Conservation (phyloP, 1,140 invertebrate genomes). For the Centruroides vittatus region DNA sequence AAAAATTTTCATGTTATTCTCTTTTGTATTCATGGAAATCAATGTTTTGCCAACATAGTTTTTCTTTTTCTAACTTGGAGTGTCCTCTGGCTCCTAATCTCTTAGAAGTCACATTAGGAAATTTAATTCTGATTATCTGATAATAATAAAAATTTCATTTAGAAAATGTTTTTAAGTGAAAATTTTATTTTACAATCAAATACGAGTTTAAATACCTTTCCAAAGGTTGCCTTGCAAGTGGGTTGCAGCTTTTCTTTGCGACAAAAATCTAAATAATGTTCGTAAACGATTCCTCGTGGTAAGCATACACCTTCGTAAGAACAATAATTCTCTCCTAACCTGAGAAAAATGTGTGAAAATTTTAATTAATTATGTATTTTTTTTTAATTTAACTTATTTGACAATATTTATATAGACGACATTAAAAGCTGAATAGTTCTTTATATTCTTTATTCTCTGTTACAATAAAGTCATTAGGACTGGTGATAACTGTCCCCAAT, state of each 20-base stretch:
- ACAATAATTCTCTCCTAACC: constrained; percentile 42
- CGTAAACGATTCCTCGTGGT: constrained; percentile 38
- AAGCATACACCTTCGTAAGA: constrained; percentile 41
- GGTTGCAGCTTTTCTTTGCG: constrained; percentile 33
- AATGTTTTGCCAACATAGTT: too few species aligned
- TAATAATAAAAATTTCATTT: background rate
- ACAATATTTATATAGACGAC: too few species aligned
- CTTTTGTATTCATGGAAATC: background rate
- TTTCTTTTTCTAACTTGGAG: constrained; percentile 27
- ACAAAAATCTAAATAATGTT: constrained; percentile 41
- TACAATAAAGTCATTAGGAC: too few species aligned
- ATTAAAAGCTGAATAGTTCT: too few species aligned
- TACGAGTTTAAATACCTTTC: constrained; percentile 31
- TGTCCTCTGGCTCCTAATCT: constrained; percentile 40
- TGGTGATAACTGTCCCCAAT: too few species aligned
- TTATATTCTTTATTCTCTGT: too few species aligned
- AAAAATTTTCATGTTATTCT: background rate
- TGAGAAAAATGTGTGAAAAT: constrained; percentile 7
- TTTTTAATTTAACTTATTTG: too few species aligned
- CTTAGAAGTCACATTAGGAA: constrained; percentile 38
- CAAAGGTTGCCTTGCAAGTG: constrained; percentile 42
- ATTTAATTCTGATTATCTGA: constrained; percentile 41
- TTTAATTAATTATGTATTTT: too few species aligned
- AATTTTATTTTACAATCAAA: background rate
- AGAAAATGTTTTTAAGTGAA: background rate